Evolutionary conservation across 2,888 invertebrate genomes (phyloP).

Genomic region (Agrilus cyanescens): DNA sequence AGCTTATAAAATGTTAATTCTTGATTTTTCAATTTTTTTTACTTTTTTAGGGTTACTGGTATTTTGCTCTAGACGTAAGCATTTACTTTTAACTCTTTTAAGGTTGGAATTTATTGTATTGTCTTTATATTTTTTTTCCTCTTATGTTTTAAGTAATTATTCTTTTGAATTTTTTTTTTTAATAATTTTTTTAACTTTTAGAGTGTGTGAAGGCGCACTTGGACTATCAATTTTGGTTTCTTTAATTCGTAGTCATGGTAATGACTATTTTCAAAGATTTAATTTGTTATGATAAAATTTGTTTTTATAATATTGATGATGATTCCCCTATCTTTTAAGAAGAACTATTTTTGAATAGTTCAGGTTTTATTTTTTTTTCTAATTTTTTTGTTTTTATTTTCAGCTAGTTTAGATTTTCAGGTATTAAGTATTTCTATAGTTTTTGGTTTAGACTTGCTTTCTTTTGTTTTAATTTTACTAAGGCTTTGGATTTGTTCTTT

Average conservation of each 20-base stretch:
- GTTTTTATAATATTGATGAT: slow-evolving; percentile 37
- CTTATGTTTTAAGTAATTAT: slow-evolving; percentile 38
- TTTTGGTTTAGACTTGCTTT: slow-evolving; percentile 39
- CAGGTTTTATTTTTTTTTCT: slow-evolving; percentile 39
- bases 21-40: slow-evolving; percentile 36
- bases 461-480: slow-evolving; percentile 42
- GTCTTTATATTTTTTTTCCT: slow-evolving; percentile 41
- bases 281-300: slow-evolving; percentile 45
- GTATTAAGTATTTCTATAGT: slow-evolving; percentile 34
- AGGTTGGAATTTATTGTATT: slow-evolving; percentile 50
- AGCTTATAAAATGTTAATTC: slow-evolving; percentile 37
- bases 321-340: slow-evolving; percentile 39
- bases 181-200: slow-evolving; percentile 49
- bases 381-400: slow-evolving; percentile 38
- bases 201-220: slow-evolving; percentile 53
- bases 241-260: slow-evolving; percentile 48
- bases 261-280: slow-evolving; percentile 49
- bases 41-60: slow-evolving; percentile 40
- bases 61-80: slow-evolving; percentile 45
- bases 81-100: slow-evolving; percentile 47
- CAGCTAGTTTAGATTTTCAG: slow-evolving; percentile 29
- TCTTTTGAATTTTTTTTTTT: slow-evolving; percentile 43
- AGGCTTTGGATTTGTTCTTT: slow-evolving; percentile 42
- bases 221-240: slow-evolving; percentile 45
- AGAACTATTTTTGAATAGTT: slow-evolving; percentile 41